Percentiles rank a stretch among this genome's conserved stretches.
These are phyloP conservation scores for Phataginus tricuspis DNA, from an alignment of 2,797 vertebrate genomes.

Conservation along the genomic window DNA sequence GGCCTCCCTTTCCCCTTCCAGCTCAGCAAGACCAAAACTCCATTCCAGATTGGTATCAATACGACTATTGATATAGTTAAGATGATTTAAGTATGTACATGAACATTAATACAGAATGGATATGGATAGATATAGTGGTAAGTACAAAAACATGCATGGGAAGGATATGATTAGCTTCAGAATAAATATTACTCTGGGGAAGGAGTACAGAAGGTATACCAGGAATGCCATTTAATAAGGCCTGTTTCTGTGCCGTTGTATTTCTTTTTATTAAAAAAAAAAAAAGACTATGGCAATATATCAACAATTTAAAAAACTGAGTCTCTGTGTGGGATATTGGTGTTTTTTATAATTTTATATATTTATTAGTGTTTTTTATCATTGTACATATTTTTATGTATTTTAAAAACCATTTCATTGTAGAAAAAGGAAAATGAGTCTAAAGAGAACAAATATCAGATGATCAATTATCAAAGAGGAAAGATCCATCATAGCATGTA, in stretches of 20 bases:
- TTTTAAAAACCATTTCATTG: not conserved
- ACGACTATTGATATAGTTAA: not conserved
- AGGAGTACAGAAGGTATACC: not conserved
- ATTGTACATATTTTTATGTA: not conserved
- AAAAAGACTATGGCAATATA: not conserved
- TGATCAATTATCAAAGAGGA: not conserved
- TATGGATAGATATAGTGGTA: not conserved
- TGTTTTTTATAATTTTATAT: not conserved
- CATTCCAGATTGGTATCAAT: not conserved
- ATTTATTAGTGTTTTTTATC: not conserved
- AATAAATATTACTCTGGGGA: not conserved
- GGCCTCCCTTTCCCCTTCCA: not conserved
- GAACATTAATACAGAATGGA: not conserved
- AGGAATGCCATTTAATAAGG: not conserved
- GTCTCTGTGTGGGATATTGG: not conserved
- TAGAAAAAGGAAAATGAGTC: not conserved
- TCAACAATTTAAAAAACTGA: not conserved
- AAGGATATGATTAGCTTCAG: not conserved
- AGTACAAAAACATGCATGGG: not conserved
- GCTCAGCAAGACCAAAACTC: not conserved
- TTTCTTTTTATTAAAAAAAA: not conserved
- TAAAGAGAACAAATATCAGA: slow-evolving; percentile 6
- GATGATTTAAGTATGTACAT: not conserved
- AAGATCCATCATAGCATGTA: not conserved
- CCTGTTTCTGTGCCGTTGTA: not conserved